Conservation (phyloP, 2,888 invertebrate genomes). For the Psylliodes chrysocephalus region DNA sequence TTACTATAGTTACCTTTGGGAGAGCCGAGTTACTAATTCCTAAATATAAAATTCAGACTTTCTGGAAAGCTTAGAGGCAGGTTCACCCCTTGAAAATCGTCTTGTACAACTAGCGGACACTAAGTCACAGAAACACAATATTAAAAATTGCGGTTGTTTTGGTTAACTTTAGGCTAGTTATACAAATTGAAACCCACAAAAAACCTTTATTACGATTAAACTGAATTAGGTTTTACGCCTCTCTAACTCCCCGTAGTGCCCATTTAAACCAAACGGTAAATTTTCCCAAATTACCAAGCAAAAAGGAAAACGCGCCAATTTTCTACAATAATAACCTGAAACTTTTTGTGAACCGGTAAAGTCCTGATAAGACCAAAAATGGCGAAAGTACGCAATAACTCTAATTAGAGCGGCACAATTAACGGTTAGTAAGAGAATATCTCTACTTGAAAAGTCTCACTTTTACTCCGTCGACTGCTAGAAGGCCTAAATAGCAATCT, state of each 20-base stretch:
- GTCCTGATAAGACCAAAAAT: constrained; percentile 18
- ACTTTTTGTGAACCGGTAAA: constrained; percentile 19
- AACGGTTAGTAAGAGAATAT: constrained; percentile 31
- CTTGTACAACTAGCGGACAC: too few relatives aligned
- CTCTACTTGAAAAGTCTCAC: constrained; percentile 28
- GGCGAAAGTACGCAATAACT: constrained; percentile 13
- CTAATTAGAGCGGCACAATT: constrained; percentile 24
- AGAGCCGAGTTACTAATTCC: too few relatives aligned
- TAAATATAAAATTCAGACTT: too few relatives aligned
- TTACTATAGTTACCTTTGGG: too few relatives aligned
- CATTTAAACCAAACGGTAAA: constrained; percentile 11
- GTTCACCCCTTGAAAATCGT: too few relatives aligned
- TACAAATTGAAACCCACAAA: too few relatives aligned
- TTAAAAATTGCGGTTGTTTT: too few relatives aligned
- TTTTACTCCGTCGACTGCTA: constrained; percentile 20
- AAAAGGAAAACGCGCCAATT: background rate
- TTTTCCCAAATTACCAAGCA: background rate
- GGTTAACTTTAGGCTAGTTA: too few relatives aligned
- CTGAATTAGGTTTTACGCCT: background rate
- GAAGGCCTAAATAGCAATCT: constrained; percentile 55
- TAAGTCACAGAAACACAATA: too few relatives aligned
- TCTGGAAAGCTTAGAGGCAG: too few relatives aligned
- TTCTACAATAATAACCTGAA: constrained; percentile 16
- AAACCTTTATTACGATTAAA: background rate
- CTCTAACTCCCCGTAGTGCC: background rate